These are phyloP conservation scores for Lophura nycthemera DNA, from an alignment of 2,113 vertebrate species.

Conservation along the genomic window DNA sequence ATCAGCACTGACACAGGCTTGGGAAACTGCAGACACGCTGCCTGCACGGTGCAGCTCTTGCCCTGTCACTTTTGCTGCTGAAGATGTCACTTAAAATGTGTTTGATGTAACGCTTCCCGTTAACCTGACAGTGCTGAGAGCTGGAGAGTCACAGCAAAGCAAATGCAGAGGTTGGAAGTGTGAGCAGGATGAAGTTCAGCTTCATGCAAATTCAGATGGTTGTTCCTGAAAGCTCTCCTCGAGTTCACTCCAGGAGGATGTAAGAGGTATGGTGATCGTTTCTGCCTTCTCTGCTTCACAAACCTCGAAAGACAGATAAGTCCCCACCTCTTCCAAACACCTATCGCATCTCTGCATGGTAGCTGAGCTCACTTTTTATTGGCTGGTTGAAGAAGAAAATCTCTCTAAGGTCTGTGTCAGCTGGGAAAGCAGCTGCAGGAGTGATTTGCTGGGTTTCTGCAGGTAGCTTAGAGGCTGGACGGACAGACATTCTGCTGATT, in stretches of 20 bases:
- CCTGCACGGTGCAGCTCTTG: too few species aligned
- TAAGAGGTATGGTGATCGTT: not conserved
- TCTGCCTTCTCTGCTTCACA: not conserved
- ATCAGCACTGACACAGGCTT: not conserved
- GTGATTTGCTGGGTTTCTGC: not conserved
- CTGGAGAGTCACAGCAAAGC: not conserved
- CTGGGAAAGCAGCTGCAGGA: constrained; percentile 22
- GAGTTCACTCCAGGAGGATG: not conserved
- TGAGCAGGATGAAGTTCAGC: not conserved
- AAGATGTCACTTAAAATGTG: not conserved
- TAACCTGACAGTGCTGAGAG: not conserved
- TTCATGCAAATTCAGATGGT: not conserved
- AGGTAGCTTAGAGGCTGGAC: not conserved
- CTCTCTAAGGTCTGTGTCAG: not conserved
- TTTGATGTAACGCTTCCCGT: not conserved
- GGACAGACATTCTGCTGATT: not conserved
- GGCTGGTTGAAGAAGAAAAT: not conserved
- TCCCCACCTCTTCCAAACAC: not conserved
- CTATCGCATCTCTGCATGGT: not conserved
- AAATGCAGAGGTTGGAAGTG: not conserved
- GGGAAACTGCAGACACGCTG: not conserved
- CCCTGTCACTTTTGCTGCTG: not conserved
- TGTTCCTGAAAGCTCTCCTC: not conserved
- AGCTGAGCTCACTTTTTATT: not conserved
- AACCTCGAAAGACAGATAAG: not conserved